Evolutionary conservation across 2,797 vertebrate genomes (phyloP), one percentile per base, ranked within the genome.

Genomic region (Emys orbicularis): DNA sequence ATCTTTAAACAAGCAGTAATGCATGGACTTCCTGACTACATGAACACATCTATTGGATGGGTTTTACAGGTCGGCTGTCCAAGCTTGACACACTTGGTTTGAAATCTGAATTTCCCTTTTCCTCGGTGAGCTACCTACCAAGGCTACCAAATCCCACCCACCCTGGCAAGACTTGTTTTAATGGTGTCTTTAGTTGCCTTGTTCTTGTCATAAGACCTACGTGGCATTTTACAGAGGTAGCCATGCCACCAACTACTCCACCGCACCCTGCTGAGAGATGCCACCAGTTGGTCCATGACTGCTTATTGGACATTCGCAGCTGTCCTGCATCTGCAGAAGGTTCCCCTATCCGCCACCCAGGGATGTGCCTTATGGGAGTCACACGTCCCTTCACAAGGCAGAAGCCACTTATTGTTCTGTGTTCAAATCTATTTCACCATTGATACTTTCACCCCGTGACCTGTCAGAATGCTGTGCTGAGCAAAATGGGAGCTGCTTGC

Each of bases 401-500:
- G 68, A 72, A 72, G 68, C n/a, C 3, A 5, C 5, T 21, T 41
- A 72, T 74, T 3, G 79, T 57, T 94, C 82, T 92, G 16, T 49
- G 12, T 31, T 49, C 27, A 29, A 31, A 49, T 77, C 74, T 77
- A 16, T 77, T 49, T 77, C 27, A 18, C 15, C 13, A 29, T 29
- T 77, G 27, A 49, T 49, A 77, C 27, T 93, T 95, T 95, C 91
- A 96, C 96, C 95, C 95, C 9, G 44, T 0, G 3, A 57, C 74
- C 91, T 81, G 1, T 0, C 54, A 21, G 61, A 54, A 74, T 29
- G 90, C 94, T 52, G 92, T 0, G 54, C 87, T 80, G 92, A 82
- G 94, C 92, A 79, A 81, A 92, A 47, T 19, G 87, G 87, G 90
- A 93, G 65, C 94, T 89, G 94, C 88, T 0, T 90, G 94, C 96